These are phyloP conservation scores for Holacanthus passer DNA, from an alignment of 2,113 vertebrate genomes.

Conservation along the genomic window DNA sequence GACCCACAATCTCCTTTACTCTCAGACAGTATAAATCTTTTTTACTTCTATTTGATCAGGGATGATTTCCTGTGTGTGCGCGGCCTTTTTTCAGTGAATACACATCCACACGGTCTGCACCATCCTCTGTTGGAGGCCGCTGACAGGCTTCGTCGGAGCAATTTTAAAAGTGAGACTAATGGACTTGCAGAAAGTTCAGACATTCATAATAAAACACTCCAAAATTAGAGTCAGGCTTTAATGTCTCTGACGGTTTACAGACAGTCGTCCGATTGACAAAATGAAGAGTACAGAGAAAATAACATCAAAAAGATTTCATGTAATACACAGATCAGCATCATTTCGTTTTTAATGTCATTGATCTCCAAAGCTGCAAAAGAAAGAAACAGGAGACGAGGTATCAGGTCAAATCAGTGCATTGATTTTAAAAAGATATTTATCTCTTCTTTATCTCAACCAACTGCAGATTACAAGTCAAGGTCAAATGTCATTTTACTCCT, in stretches of 20 bases:
- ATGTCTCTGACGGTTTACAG: neutral
- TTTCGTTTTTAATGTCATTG: neutral
- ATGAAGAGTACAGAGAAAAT: too few relatives aligned
- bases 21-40: conserved; percentile 7
- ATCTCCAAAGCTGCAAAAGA: neutral
- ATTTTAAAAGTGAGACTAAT: neutral
- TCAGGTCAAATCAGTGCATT: too few relatives aligned
- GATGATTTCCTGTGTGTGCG: conserved; percentile 20
- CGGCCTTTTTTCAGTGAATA: too few relatives aligned
- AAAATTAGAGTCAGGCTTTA: neutral
- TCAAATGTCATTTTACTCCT: neutral
- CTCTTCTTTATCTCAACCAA: neutral
- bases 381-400: neutral
- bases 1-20: neutral
- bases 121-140: neutral
- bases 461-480: neutral
- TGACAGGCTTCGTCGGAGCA: neutral
- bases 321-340: neutral
- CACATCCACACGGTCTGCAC: neutral
- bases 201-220: neutral
- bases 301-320: neutral
- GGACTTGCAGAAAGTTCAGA: neutral
- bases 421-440: neutral
- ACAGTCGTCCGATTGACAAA: too few relatives aligned
- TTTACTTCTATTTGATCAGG: conserved; percentile 27